A percentile compares a stretch with the other conserved stretches of the same genome.
phyloP scores from a whole-genome alignment of 2,888 invertebrate species.

The Micoletzkya japonica region DNA sequence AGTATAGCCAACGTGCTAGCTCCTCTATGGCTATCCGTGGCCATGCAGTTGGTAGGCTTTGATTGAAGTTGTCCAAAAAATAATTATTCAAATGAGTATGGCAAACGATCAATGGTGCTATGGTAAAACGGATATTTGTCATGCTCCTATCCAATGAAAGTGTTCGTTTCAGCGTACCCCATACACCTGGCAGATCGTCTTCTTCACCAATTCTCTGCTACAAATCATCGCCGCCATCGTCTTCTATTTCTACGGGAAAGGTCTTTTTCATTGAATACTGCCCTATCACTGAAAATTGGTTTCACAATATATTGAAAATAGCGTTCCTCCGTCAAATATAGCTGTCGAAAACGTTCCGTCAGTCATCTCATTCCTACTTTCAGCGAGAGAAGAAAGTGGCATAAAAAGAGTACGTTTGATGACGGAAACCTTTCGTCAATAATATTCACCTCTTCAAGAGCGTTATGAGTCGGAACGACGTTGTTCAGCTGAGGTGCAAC shows the following conservation, averaged over 20 bases:
- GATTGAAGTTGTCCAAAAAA: neutral
- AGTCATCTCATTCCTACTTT: neutral
- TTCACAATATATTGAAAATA: no score
- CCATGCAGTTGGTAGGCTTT: conserved; percentile 10
- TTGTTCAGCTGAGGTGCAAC: neutral
- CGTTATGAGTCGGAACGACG: neutral
- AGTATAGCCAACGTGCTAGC: conserved; percentile 23
- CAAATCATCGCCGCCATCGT: conserved; percentile 4
- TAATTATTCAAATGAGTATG: neutral
- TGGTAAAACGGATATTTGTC: neutral
- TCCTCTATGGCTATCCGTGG: conserved; percentile 8
- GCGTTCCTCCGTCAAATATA: no score
- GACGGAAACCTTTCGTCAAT: neutral
- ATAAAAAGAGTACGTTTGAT: neutral
- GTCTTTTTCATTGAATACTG: neutral
- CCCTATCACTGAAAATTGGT: no score
- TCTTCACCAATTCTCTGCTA: conserved; percentile 4
- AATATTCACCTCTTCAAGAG: neutral
- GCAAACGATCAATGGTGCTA: neutral
- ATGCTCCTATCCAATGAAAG: neutral
- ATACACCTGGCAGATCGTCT: conserved; percentile 23
- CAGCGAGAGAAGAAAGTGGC: neutral
- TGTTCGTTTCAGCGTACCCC: conserved; percentile 12
- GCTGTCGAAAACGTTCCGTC: neutral
- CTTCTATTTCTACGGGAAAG: conserved; percentile 20